Base-by-base conservation (phyloP, 2,888 invertebrate species). In the Aradus depressus region DNA sequence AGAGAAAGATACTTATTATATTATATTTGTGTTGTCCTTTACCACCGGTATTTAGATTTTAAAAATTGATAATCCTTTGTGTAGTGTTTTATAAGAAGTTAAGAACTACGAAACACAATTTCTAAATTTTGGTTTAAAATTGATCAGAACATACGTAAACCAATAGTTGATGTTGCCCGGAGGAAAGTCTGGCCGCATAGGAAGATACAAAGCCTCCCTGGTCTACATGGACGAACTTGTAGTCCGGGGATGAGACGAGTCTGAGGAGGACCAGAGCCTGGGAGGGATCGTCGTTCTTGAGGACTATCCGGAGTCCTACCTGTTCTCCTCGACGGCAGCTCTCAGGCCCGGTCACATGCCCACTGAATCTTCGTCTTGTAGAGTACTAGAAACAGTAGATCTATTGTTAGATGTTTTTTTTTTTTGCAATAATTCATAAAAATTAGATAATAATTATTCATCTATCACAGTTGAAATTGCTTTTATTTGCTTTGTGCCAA, bases 151-250 rank as follows among this genome's bases (percentile, higher is more conserved):
- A 60, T 59, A 68, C 68, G 62, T 66, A 73, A 53, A 74, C 66
- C 50, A 75, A 65, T 57, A 73, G 72, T 55, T 75, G 75, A 58
- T 71, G 70, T 57, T 74, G 72, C 1, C 74, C 74, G 12, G 60
- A 60, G 4, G 68, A 64, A 4, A 69, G 67, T 21, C 66, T 59
- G 0, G 74, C 73, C 2, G 62, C 64, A 59, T 72, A 72, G 28
- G 72, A 71, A 18, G 66, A 65, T 5, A 73, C 72, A 21, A 67
- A 64, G 1, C 75, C 75, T 45, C 67, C 66, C 3, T 62, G 60
- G 43, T 70, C 73, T 1, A 75, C 73, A 48, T 71, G 65, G 3
- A 75, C 70, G 60, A 74, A 73, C 51, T 68, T 64, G 59, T 72
- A 72, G 41, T 71, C 67, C 4, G 66, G 64, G 0, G 72, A 72